phyloP scores from a whole-genome alignment of 2,797 vertebrate species.

The Neostethus bicornis region DNA sequence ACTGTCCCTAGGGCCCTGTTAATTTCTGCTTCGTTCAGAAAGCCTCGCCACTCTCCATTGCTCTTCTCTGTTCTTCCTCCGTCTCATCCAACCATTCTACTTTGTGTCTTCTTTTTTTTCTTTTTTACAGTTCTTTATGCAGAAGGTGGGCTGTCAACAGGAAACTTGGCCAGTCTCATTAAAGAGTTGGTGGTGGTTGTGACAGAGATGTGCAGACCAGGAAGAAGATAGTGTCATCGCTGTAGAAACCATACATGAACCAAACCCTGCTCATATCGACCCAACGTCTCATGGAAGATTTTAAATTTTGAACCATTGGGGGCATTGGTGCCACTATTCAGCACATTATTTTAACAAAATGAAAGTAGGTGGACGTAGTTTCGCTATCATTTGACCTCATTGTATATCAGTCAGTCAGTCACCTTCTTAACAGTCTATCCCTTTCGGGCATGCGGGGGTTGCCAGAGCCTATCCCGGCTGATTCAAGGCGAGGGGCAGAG shows the following conservation, averaged over 20 bases:
- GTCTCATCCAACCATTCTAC: slow-evolving; percentile 31
- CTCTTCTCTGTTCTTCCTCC: slow-evolving; percentile 53
- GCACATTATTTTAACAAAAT: no score
- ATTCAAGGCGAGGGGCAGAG: no score
- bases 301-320: neutral
- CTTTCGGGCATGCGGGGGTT: no score
- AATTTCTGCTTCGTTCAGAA: slow-evolving; percentile 79
- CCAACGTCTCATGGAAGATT: slow-evolving; percentile 6
- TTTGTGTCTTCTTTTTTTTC: slow-evolving; percentile 18
- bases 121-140: slow-evolving; percentile 49
- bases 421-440: no score
- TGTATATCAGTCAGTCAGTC: no score
- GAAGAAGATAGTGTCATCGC: slow-evolving; percentile 38
- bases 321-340: neutral
- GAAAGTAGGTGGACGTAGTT: no score
- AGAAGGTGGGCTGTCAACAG: slow-evolving; percentile 69
- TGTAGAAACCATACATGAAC: slow-evolving; percentile 50
- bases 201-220: slow-evolving; percentile 53
- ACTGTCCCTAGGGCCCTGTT: slow-evolving; percentile 79
- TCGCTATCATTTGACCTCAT: no score
- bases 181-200: slow-evolving; percentile 56
- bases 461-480: no score
- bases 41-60: slow-evolving; percentile 71
- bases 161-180: slow-evolving; percentile 50
- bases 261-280: slow-evolving; percentile 37